These are phyloP conservation scores for Drosophila monieri DNA, from an alignment of 2,888 invertebrate genomes.

Conservation along the genomic window DNA sequence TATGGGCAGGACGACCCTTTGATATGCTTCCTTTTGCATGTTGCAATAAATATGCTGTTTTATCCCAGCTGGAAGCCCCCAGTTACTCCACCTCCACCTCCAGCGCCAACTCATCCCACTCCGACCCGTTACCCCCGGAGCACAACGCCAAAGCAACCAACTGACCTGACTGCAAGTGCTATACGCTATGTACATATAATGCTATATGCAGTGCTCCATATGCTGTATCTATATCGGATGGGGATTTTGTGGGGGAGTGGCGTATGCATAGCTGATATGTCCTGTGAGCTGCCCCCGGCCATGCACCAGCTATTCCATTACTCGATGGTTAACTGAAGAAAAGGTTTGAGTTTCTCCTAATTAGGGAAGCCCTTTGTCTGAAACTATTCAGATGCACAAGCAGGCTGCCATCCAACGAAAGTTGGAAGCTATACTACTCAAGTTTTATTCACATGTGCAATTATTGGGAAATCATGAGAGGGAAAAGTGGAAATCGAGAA, in stretches of 20 bases:
- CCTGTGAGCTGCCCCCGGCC: conserved; percentile 18
- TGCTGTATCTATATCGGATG: conserved; percentile 7
- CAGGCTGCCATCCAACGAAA: neutral
- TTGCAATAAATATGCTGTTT: conserved; percentile 80
- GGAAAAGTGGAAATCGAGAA: neutral
- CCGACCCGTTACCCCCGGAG: neutral
- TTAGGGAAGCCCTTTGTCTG: conserved; percentile 32
- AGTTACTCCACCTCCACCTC: conserved; percentile 5
- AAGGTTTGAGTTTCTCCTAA: conserved; percentile 29
- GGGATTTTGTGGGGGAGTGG: conserved; percentile 3
- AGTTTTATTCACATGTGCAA: neutral
- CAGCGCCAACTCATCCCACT: conserved; percentile 1
- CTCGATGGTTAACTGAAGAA: conserved; percentile 16
- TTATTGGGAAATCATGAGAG: neutral
- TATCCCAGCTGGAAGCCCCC: conserved; percentile 53
- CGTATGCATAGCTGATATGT: conserved; percentile 26
- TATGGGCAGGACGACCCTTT: conserved; percentile 56
- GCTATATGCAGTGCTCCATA: neutral
- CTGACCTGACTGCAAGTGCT: conserved; percentile 33
- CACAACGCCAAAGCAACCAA: conserved; percentile 36
- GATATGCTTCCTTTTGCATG: conserved; percentile 76
- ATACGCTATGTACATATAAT: conserved; percentile 1
- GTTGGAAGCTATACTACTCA: neutral
- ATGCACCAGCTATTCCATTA: neutral
- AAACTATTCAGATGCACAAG: conserved; percentile 4